phyloP scores from a whole-genome alignment of 2,888 invertebrate species.

The Formica aserva region DNA sequence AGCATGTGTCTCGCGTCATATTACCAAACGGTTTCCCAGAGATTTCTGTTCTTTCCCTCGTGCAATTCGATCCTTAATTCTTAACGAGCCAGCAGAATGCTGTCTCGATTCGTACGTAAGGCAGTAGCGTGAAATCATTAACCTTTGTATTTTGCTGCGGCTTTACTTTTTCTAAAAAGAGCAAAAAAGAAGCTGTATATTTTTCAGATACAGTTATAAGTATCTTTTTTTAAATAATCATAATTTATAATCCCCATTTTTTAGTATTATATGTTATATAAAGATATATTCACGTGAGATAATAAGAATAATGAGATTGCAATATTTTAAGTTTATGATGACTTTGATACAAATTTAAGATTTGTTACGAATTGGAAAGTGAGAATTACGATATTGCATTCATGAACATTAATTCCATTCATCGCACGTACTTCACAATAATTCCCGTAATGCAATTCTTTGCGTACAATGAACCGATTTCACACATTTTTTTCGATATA shows the following conservation, averaged over 20 bases:
- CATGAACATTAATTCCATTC: constrained; percentile 8
- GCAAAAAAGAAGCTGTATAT: not conserved
- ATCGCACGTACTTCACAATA: not conserved
- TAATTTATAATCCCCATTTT: not conserved
- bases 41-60: constrained; percentile 72
- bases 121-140: constrained; percentile 43
- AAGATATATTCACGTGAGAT: not conserved
- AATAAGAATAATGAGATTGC: not conserved
- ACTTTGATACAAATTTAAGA: not conserved
- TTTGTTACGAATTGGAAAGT: not conserved
- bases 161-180: constrained; percentile 1
- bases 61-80: constrained; percentile 74
- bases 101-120: constrained; percentile 31
- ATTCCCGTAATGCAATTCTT: not conserved
- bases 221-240: not conserved
- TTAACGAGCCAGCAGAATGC: constrained; percentile 57
- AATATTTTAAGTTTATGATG: not conserved
- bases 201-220: not conserved
- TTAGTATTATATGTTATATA: not conserved
- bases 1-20: constrained; percentile 76
- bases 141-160: not conserved
- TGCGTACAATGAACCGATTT: constrained; percentile 9
- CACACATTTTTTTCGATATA: not conserved
- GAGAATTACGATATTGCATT: not conserved
- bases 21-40: constrained; percentile 80